These are phyloP conservation scores for Cariama cristata DNA, from an alignment of 2,113 vertebrate species.

Conservation along the genomic window DNA sequence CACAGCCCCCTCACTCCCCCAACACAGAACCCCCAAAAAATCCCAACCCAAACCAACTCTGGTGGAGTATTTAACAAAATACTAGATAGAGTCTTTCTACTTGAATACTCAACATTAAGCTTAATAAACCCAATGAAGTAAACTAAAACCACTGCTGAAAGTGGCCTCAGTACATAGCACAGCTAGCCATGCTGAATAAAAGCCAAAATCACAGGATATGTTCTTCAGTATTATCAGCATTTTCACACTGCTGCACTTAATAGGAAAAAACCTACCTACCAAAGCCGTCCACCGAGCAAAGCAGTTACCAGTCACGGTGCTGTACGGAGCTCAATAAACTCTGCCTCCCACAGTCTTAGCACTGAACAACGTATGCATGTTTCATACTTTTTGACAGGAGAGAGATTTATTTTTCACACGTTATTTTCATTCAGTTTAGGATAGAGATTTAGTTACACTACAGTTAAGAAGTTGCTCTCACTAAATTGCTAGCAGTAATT, in stretches of 20 bases:
- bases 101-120: neutral
- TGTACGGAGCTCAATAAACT: neutral
- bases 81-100: neutral
- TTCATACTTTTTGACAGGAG: neutral
- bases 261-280: conserved; percentile 22
- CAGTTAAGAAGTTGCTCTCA: neutral
- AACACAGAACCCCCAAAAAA: neutral
- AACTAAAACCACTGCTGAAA: neutral
- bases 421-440: neutral
- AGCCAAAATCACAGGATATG: neutral
- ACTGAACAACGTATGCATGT: neutral
- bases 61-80: neutral
- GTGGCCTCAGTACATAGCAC: neutral
- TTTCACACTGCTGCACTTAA: conserved; percentile 55
- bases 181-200: neutral
- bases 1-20: neutral
- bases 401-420: neutral
- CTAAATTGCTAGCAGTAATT: neutral
- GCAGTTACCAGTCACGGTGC: neutral
- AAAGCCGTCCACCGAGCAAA: conserved; percentile 44
- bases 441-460: neutral
- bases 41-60: neutral
- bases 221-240: conserved; percentile 23
- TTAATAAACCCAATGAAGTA: neutral
- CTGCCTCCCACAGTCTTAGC: neutral